A percentile compares a stretch with the other conserved stretches of the same genome.
Conservation (phyloP, 2,113 vertebrate species). For the Mormyrus iriodes region DNA sequence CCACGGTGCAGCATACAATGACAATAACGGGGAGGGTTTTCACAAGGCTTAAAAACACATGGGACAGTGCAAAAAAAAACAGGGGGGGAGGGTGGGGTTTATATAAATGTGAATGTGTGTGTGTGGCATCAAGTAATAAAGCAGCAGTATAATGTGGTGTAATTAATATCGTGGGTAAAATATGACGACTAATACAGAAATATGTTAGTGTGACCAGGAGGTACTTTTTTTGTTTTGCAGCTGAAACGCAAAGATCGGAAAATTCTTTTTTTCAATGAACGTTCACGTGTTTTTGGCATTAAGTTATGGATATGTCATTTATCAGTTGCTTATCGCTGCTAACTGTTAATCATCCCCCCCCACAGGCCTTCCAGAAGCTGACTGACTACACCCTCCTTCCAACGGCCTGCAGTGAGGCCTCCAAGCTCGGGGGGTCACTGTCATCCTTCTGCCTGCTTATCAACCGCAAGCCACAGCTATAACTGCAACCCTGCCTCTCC, state of each 20-base stretch:
- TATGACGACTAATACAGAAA: not conserved
- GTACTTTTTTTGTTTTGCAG: not conserved
- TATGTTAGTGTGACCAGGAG: not conserved
- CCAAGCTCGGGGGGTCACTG: slow-evolving; percentile 73
- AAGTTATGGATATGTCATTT: not conserved
- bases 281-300: not conserved
- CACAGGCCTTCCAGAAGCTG: slow-evolving; percentile 80
- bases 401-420: slow-evolving; percentile 76
- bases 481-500: slow-evolving; percentile 25
- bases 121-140: not conserved
- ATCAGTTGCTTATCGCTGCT: not conserved
- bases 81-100: not conserved
- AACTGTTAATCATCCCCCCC: not conserved
- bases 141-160: not conserved
- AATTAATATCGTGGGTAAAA: not conserved
- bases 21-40: not conserved
- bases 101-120: not conserved
- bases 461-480: slow-evolving; percentile 67
- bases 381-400: slow-evolving; percentile 78
- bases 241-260: not conserved
- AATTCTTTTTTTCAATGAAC: not conserved
- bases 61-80: too few species aligned
- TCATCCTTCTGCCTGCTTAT: slow-evolving; percentile 81
- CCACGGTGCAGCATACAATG: not conserved
- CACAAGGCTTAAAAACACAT: not conserved